A percentile compares a stretch with the other conserved stretches of the same genome.
Evolutionary conservation across 2,113 vertebrate species (phyloP).

Genomic region (Dicentrarchus labrax): DNA sequence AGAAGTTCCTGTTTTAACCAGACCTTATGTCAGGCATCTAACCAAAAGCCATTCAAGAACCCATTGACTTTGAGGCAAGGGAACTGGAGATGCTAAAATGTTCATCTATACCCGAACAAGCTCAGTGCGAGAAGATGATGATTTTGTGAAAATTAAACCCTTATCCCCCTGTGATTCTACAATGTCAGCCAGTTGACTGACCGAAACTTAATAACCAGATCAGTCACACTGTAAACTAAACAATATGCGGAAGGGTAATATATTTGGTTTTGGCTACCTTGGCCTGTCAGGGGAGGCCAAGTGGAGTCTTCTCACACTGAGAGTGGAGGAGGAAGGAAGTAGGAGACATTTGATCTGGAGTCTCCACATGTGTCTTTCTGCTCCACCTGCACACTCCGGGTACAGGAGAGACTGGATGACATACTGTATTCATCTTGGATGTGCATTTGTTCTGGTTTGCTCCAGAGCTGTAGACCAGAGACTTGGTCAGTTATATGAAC

Average conservation of each 20-base stretch:
- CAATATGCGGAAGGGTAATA: background rate
- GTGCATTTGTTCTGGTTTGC: background rate
- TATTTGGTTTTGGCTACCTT: background rate
- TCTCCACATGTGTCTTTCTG: slow-evolving; percentile 24
- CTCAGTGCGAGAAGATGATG: no score
- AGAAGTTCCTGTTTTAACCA: no score
- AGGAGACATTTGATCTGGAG: slow-evolving; percentile 9
- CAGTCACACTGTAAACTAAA: slow-evolving; percentile 1
- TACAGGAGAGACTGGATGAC: background rate
- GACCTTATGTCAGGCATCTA: no score
- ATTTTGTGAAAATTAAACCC: no score
- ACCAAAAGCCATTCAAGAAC: no score
- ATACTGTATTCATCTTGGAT: background rate
- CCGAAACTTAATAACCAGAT: slow-evolving; percentile 8
- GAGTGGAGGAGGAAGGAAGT: slow-evolving; percentile 6
- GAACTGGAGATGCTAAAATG: no score
- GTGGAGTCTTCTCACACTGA: background rate
- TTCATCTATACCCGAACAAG: background rate
- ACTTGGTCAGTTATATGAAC: background rate
- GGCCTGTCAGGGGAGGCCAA: background rate
- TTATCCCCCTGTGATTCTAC: background rate
- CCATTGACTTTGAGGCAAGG: no score
- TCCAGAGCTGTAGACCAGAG: background rate
- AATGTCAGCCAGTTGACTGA: background rate
- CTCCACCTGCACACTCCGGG: background rate